Base-by-base conservation (phyloP, 1,140 invertebrate genomes). In the Portunus trituberculatus region DNA sequence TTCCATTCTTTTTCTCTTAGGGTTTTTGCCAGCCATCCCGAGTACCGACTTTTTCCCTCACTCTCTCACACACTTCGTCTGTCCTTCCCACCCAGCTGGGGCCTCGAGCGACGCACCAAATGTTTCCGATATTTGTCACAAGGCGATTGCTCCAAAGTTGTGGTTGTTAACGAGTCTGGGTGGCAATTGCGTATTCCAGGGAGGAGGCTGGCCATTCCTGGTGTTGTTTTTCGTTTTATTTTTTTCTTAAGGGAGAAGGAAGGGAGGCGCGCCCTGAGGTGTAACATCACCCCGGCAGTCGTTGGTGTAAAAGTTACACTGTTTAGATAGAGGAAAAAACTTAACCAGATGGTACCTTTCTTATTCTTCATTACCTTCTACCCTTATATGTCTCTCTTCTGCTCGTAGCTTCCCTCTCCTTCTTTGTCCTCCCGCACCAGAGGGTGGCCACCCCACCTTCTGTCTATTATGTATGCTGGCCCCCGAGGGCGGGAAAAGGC, bases 121-220 rank as follows among this genome's bases (percentile, higher is more conserved):
- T n/a, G 67, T 76, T 76, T 76, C 67, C 67, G 67, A 76, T 76
- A 76, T 76, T 76, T 76, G 67, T 76, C 67, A 76, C 67, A n/a
- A 76, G 67, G 20, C 67, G 67, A 76, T 76, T 76, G 67, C 20
- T 76, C 25, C 67, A 76, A 76, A 76, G 67, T 76, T 76, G 67
- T n/a, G 25, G 67, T 76, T 76, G 67, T 76, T 76, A 76, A 76
- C 67, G 67, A 76, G 16, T 76, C 67, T n/a, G 67, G 20, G 67
- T n/a, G 67, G 67, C 67, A 20, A 76, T 76, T 76, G 67, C 20
- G 67, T n/a, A 76, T 76, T 76, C 67, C 25, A 76, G 67, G n/a
- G 67, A 76, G 67, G 67, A 25, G 6, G 20, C 67, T 12, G 20
- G 20, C 67, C 25, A n/a, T 76, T 76, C 6, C 67, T n/a, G 67